Evolutionary conservation across 2,797 vertebrate genomes (phyloP).

Genomic region (Buphagus erythrorhynchus): DNA sequence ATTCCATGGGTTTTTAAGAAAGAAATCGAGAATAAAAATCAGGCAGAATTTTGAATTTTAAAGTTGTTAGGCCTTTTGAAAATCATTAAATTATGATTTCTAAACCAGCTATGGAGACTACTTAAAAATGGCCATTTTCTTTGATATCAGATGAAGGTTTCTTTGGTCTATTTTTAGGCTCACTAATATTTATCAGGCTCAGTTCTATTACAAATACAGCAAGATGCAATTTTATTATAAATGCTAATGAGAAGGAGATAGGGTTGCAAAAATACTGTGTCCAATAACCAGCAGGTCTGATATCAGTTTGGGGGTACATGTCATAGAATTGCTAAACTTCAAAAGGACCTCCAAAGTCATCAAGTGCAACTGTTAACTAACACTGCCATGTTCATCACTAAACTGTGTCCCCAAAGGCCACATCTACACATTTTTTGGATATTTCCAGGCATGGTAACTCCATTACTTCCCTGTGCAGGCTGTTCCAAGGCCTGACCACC

Average conservation of each 20-base stretch:
- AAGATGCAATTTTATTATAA: background rate
- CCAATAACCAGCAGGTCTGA: background rate
- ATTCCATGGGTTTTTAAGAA: background rate
- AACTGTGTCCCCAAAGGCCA: background rate
- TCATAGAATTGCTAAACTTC: background rate
- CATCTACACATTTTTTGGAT: accelerated
- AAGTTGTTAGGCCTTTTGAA: background rate
- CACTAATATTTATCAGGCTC: background rate
- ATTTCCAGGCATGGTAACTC: background rate
- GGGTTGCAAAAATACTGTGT: background rate
- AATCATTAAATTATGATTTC: background rate
- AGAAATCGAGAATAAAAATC: background rate
- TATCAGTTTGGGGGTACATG: accelerated
- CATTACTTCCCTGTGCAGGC: background rate
- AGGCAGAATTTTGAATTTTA: background rate
- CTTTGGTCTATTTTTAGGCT: background rate
- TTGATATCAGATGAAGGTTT: background rate
- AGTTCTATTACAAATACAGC: background rate
- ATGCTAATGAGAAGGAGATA: background rate
- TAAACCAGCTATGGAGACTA: background rate
- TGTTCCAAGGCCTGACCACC: background rate
- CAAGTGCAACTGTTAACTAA: background rate
- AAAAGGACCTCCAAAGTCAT: background rate
- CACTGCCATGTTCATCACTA: background rate
- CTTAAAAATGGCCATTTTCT: background rate